These are phyloP conservation scores for Amiota communis DNA, from an alignment of 2,888 invertebrate genomes.

Conservation along the genomic window DNA sequence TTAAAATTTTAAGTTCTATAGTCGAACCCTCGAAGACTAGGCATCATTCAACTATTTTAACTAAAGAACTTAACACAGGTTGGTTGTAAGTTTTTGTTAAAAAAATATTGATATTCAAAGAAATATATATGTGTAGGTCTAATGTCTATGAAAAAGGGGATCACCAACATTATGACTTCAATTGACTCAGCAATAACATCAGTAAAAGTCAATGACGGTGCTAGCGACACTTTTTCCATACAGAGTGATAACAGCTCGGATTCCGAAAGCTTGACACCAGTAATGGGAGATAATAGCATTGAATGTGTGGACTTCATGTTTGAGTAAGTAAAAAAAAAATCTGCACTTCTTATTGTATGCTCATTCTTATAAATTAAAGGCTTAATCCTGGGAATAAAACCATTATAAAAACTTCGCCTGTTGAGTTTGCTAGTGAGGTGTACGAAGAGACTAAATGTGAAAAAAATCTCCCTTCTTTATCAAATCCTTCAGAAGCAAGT, in stretches of 20 bases:
- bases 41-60: constrained; percentile 62
- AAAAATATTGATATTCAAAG: background rate
- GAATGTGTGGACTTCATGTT: constrained; percentile 83
- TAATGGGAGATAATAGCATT: constrained; percentile 79
- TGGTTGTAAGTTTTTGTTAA: constrained; percentile 20
- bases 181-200: constrained; percentile 86
- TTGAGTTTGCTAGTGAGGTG: constrained; percentile 90
- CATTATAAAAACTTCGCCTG: constrained; percentile 72
- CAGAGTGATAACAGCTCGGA: constrained; percentile 90
- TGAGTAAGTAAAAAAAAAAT: constrained; percentile 67
- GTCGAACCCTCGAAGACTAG: too few species aligned
- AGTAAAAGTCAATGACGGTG: constrained; percentile 79
- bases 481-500: constrained; percentile 86
- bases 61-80: constrained; percentile 76
- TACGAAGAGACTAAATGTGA: constrained; percentile 78
- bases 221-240: constrained; percentile 83
- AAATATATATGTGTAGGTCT: constrained; percentile 74
- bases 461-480: constrained; percentile 83
- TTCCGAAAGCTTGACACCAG: constrained; percentile 88
- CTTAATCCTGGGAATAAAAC: constrained; percentile 75
- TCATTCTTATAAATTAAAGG: constrained; percentile 46
- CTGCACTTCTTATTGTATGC: background rate
- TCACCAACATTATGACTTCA: constrained; percentile 87
- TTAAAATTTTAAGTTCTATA: background rate
- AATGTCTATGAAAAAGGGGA: constrained; percentile 87